These are phyloP conservation scores for Oceanodroma tethys DNA, from an alignment of 2,113 vertebrate genomes.

Conservation along the genomic window DNA sequence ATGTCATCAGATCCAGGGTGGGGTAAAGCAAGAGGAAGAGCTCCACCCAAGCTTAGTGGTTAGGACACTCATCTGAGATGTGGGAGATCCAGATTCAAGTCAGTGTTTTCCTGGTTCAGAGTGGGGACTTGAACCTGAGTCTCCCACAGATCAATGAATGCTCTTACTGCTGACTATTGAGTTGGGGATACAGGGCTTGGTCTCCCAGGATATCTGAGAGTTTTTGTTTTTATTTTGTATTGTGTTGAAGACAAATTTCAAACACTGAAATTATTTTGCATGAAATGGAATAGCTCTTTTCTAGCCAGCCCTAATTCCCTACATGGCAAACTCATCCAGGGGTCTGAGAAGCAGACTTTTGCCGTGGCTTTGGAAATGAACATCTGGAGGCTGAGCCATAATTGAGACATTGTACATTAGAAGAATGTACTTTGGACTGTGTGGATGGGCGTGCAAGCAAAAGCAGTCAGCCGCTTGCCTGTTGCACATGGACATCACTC, in stretches of 20 bases:
- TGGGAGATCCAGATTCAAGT: conserved; percentile 30
- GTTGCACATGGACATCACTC: not conserved
- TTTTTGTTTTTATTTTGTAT: not conserved
- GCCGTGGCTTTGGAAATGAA: not conserved
- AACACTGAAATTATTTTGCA: not conserved
- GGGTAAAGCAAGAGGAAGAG: conserved; percentile 48
- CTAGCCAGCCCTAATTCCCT: not conserved
- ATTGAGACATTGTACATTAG: not conserved
- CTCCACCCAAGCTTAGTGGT: conserved; percentile 55
- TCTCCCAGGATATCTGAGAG: not conserved
- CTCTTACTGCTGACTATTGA: not conserved
- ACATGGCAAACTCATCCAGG: not conserved
- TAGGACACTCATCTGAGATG: conserved; percentile 39
- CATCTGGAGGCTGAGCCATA: conserved; percentile 1
- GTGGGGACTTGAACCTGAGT: conserved; percentile 7
- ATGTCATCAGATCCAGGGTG: conserved; percentile 55
- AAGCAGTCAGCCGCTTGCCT: not conserved
- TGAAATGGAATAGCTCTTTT: not conserved
- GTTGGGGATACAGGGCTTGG: not conserved
- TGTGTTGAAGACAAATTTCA: not conserved
- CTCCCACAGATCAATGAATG: not conserved
- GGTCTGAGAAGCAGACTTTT: not conserved
- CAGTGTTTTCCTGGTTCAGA: conserved; percentile 51
- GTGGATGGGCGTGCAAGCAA: not conserved
- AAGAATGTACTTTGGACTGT: not conserved